Percentiles rank a stretch among this genome's conserved stretches.
Conservation (phyloP, 2,888 invertebrate species). For the Gnatocerus cornutus region DNA sequence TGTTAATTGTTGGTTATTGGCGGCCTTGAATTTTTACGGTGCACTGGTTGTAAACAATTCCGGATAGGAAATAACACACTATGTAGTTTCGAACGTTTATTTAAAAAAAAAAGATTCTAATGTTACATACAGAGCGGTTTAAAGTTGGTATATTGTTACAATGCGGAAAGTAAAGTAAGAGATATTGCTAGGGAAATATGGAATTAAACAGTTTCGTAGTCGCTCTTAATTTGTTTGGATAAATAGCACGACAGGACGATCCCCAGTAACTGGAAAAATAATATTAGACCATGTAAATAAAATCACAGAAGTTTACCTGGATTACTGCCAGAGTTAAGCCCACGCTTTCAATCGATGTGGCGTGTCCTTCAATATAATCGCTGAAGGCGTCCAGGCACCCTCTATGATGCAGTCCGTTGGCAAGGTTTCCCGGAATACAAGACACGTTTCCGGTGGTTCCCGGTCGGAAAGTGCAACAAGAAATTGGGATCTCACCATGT, state of each 20-base stretch:
- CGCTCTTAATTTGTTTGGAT: slow-evolving; percentile 86
- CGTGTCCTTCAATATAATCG: slow-evolving; percentile 79
- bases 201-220: slow-evolving; percentile 63
- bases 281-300: not conserved
- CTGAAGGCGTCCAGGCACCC: slow-evolving; percentile 81
- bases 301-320: slow-evolving; percentile 78
- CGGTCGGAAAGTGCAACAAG: slow-evolving; percentile 76
- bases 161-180: too few species aligned
- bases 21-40: slow-evolving; percentile 32
- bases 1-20: slow-evolving; percentile 23
- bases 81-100: slow-evolving; percentile 14
- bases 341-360: slow-evolving; percentile 83
- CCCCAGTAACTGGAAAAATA: slow-evolving; percentile 83
- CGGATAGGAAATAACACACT: too few species aligned
- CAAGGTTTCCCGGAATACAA: slow-evolving; percentile 61
- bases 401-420: slow-evolving; percentile 68
- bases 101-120: slow-evolving; percentile 14
- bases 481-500: slow-evolving; percentile 74
- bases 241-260: slow-evolving; percentile 93
- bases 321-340: slow-evolving; percentile 88
- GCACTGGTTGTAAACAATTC: not conserved
- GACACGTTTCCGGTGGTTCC: slow-evolving; percentile 71
- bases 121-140: not conserved
- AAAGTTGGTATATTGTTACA: too few species aligned
- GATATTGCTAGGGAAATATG: not conserved